phyloP scores from a whole-genome alignment of 1,140 invertebrate species.

The Potamilus streckersoni region DNA sequence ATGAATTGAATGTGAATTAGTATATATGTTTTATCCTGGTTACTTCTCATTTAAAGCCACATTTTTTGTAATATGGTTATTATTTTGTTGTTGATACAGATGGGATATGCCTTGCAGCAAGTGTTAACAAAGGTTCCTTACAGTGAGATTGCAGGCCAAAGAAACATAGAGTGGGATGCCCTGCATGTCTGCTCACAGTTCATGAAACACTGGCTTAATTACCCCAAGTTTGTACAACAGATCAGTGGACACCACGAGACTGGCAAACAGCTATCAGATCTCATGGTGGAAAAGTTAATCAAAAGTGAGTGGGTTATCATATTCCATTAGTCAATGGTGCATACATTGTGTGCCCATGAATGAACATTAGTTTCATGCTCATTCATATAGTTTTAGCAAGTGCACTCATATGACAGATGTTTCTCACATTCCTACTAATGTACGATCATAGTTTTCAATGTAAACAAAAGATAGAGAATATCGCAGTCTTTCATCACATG shows the following conservation, averaged over 20 bases:
- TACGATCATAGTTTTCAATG: too few relatives aligned
- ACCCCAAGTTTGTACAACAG: constrained; percentile 75
- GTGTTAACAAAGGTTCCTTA: constrained; percentile 83
- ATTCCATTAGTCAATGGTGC: not conserved
- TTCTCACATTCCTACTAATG: too few relatives aligned
- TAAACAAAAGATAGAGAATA: too few relatives aligned
- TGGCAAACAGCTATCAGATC: constrained; percentile 77
- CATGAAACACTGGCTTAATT: constrained; percentile 84
- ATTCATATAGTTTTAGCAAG: too few relatives aligned
- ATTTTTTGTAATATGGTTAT: not conserved
- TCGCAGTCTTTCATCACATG: too few relatives aligned
- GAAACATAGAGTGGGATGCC: constrained; percentile 92
- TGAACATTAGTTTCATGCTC: too few relatives aligned
- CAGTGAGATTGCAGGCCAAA: constrained; percentile 84
- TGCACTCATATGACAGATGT: too few relatives aligned
- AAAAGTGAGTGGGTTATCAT: constrained; percentile 57
- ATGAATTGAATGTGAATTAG: too few relatives aligned
- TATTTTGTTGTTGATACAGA: constrained; percentile 67
- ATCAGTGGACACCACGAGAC: constrained; percentile 82
- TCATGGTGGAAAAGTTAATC: constrained; percentile 76
- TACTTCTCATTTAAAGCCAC: too few relatives aligned
- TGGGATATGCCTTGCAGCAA: constrained; percentile 87
- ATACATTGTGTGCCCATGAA: too few relatives aligned
- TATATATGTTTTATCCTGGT: too few relatives aligned
- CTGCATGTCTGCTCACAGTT: constrained; percentile 83